These are phyloP conservation scores for Riparia riparia DNA, from an alignment of 2,113 vertebrate genomes.

Conservation along the genomic window DNA sequence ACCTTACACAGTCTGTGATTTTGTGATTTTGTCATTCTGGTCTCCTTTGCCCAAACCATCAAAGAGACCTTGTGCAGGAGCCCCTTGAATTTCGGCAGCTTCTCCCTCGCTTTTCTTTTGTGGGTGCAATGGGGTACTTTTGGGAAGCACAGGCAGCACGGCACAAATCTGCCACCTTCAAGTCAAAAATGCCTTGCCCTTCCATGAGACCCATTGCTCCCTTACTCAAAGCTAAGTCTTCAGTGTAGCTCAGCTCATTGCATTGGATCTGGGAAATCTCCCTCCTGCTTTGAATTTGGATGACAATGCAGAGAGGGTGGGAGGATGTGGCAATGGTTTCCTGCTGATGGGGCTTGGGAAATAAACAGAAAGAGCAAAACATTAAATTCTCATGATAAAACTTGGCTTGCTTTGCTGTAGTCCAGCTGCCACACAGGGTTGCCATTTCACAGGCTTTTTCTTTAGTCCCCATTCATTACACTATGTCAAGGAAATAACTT, in stretches of 20 bases:
- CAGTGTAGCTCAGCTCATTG: not conserved
- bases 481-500: not conserved
- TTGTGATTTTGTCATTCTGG: not conserved
- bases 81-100: not conserved
- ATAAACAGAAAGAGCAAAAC: conserved; percentile 17
- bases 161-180: not conserved
- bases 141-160: not conserved
- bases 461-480: not conserved
- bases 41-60: not conserved
- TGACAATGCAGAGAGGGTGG: not conserved
- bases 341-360: not conserved
- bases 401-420: not conserved
- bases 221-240: not conserved
- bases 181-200: not conserved
- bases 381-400: not conserved
- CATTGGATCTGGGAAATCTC: not conserved
- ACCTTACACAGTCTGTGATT: not conserved
- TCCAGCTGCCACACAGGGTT: not conserved
- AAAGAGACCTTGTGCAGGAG: not conserved
- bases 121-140: accelerated
- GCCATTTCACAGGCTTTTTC: not conserved
- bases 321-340: not conserved
- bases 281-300: not conserved
- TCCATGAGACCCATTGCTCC: not conserved
- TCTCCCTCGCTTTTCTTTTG: not conserved